These are phyloP conservation scores for Ectropis crepuscularia DNA, from an alignment of 2,888 invertebrate species.

Conservation along the genomic window DNA sequence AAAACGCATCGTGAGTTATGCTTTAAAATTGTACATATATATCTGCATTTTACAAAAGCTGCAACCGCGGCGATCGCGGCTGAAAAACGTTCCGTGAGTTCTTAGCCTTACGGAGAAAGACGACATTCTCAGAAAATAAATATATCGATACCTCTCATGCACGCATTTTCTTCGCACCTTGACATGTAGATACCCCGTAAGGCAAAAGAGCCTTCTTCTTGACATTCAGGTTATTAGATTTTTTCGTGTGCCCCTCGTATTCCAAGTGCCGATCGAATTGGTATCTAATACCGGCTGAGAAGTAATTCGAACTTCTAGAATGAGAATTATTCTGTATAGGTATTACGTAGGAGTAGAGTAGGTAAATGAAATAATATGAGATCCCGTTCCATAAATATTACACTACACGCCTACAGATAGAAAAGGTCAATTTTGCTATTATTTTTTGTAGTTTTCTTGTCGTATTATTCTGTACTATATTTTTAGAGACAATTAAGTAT, in stretches of 20 bases:
- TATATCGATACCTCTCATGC: conserved; percentile 26
- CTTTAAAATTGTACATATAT: no score
- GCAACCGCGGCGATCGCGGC: no score
- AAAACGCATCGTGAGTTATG: no score
- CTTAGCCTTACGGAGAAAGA: neutral
- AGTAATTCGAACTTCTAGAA: conserved; percentile 14
- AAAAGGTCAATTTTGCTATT: neutral
- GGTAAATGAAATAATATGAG: conserved; percentile 2
- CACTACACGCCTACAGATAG: neutral
- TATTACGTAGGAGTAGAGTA: conserved; percentile 1
- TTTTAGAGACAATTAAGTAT: no score
- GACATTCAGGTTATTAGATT: conserved; percentile 28
- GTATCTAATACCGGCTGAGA: conserved; percentile 7
- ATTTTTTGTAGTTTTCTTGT: neutral
- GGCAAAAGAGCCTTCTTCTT: conserved; percentile 18
- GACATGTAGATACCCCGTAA: conserved; percentile 15
- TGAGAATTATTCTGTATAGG: neutral
- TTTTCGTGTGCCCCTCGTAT: conserved; percentile 14
- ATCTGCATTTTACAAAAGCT: no score
- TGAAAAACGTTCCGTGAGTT: no score
- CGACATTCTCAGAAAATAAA: conserved; percentile 28
- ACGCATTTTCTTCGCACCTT: conserved; percentile 21
- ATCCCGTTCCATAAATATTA: neutral
- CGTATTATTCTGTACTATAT: no score
- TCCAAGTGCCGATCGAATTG: conserved; percentile 12